These are phyloP conservation scores for Odontamblyopus lacepedii DNA, from an alignment of 2,797 vertebrate species.

Conservation along the genomic window DNA sequence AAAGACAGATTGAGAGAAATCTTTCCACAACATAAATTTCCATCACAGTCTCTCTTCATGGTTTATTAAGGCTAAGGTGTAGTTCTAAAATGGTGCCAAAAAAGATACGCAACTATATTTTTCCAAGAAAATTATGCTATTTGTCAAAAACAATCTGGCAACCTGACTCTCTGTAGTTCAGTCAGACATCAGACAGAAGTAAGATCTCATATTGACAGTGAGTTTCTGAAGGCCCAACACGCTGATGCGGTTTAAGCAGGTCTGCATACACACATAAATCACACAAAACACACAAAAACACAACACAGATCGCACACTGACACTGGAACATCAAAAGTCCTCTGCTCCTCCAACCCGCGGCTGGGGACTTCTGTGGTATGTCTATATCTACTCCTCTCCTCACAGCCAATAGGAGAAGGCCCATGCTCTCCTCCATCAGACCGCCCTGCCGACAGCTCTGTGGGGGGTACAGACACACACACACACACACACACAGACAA, in stretches of 20 bases:
- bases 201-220: slow-evolving; percentile 42
- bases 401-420: slow-evolving; percentile 44
- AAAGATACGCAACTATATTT: neutral
- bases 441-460: slow-evolving; percentile 43
- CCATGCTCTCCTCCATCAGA: slow-evolving; percentile 34
- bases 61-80: no score
- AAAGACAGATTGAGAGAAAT: no score
- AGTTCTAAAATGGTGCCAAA: neutral
- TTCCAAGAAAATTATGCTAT: no score
- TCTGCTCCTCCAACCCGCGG: slow-evolving; percentile 28
- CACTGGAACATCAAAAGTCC: slow-evolving; percentile 29
- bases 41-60: no score
- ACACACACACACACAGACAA: neutral
- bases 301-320: slow-evolving; percentile 20
- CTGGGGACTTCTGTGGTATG: slow-evolving; percentile 32
- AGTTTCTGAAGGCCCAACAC: slow-evolving; percentile 26
- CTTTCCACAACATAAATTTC: no score
- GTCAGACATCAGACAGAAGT: slow-evolving; percentile 19
- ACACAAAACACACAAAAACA: slow-evolving; percentile 10
- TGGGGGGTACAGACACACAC: slow-evolving; percentile 35
- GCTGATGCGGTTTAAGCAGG: slow-evolving; percentile 40
- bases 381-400: slow-evolving; percentile 47
- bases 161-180: slow-evolving; percentile 50
- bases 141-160: slow-evolving; percentile 20
- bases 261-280: slow-evolving; percentile 20